phyloP scores from a whole-genome alignment of 2,888 invertebrate genomes.

The Piscicola geometra region DNA sequence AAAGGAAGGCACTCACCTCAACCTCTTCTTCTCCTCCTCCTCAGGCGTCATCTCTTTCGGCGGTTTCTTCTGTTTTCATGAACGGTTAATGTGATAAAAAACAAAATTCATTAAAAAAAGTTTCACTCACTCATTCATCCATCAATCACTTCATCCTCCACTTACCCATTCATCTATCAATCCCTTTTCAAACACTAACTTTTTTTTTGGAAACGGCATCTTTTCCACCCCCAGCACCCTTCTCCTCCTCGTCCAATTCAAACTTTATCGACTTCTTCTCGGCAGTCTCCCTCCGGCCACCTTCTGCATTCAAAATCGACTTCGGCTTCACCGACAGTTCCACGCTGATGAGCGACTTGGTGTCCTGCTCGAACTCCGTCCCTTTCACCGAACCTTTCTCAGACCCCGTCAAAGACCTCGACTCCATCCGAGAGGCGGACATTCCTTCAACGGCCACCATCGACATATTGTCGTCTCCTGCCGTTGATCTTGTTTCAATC shows the following conservation, averaged over 20 bases:
- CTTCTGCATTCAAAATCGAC: conserved; percentile 2
- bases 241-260: not conserved
- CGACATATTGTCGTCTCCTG: not conserved
- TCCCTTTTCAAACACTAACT: too few species aligned
- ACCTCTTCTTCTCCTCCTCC: conserved; percentile 12
- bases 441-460: not conserved
- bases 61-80: not conserved
- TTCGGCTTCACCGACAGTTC: not conserved
- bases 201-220: not conserved
- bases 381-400: not conserved
- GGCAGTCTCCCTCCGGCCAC: not conserved
- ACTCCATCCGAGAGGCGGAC: not conserved
- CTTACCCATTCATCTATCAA: too few species aligned
- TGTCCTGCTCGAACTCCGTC: not conserved
- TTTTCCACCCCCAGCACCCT: not conserved
- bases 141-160: too few species aligned
- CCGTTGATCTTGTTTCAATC: not conserved
- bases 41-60: conserved; percentile 1
- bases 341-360: conserved; percentile 3
- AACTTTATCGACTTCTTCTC: not conserved
- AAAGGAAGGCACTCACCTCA: not conserved
- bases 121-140: too few species aligned
- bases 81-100: too few species aligned
- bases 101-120: too few species aligned
- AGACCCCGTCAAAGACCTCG: too few species aligned